phyloP scores from a whole-genome alignment of 2,113 vertebrate species.

The Aspidoscelis tigris region DNA sequence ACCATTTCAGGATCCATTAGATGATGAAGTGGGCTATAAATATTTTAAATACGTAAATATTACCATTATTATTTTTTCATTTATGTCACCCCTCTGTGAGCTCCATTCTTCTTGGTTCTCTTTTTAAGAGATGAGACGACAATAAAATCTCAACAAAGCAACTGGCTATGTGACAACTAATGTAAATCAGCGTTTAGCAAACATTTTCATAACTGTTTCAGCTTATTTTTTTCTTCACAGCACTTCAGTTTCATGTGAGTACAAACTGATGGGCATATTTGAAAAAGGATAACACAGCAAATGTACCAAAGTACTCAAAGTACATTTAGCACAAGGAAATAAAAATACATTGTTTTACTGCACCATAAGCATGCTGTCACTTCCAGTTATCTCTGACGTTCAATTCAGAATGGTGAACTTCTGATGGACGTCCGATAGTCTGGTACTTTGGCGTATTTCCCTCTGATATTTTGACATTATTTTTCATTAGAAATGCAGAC shows the following conservation, averaged over 20 bases:
- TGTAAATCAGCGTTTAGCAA: conserved; percentile 9
- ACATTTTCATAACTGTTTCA: not conserved
- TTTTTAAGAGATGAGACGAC: not conserved
- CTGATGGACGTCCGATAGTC: conserved; percentile 23
- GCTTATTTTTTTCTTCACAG: conserved; percentile 7
- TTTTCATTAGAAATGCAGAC: conserved; percentile 44
- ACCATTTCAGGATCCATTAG: too few species aligned
- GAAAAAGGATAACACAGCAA: not conserved
- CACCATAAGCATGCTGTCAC: not conserved
- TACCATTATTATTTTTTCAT: not conserved
- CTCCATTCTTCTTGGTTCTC: not conserved
- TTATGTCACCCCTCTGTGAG: not conserved
- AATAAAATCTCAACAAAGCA: not conserved
- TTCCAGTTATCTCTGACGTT: conserved; percentile 35
- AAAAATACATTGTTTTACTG: not conserved
- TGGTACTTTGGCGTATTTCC: conserved; percentile 34
- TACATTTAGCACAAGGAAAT: conserved; percentile 27
- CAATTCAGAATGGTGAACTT: conserved; percentile 28
- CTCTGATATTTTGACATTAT: conserved; percentile 29
- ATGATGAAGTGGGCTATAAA: too few species aligned
- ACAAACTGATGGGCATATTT: not conserved
- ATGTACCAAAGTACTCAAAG: not conserved
- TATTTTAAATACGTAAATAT: too few species aligned
- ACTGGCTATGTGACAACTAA: not conserved
- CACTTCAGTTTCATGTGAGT: not conserved